Percentiles rank a stretch among this genome's conserved stretches.
Evolutionary conservation across 2,113 vertebrate species (phyloP).

Genomic region (Upupa epops): DNA sequence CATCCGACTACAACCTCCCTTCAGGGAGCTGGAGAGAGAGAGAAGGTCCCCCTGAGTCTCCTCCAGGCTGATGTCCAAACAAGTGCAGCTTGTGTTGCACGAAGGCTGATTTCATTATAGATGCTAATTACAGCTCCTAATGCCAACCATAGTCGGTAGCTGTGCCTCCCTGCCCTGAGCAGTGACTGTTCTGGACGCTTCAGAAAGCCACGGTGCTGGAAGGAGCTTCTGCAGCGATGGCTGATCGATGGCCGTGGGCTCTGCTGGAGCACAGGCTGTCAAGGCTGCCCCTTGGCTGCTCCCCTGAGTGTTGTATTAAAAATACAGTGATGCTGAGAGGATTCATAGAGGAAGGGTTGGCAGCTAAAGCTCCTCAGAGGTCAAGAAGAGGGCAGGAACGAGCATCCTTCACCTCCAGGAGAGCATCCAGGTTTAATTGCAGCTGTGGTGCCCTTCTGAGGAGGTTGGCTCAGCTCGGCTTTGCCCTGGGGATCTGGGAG

Average conservation of each 20-base stretch:
- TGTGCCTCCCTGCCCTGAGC: too few species aligned
- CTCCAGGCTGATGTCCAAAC: too few species aligned
- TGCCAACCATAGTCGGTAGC: not conserved
- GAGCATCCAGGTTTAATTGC: too few species aligned
- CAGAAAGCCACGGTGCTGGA: not conserved
- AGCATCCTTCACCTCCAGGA: not conserved
- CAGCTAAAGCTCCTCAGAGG: not conserved
- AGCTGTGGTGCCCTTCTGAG: too few species aligned
- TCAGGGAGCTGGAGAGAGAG: too few species aligned
- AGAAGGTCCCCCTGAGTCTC: too few species aligned
- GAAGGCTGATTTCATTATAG: not conserved
- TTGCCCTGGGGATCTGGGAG: accelerated
- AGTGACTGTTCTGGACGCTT: too few species aligned
- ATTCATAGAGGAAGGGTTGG: not conserved
- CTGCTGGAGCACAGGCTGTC: not conserved
- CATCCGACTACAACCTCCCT: too few species aligned
- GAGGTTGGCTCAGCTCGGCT: not conserved
- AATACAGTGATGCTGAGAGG: not conserved
- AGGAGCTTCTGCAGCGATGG: not conserved
- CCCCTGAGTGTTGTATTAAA: not conserved
- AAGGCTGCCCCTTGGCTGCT: not conserved
- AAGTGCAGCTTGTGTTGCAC: not conserved
- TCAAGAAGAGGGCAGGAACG: not conserved
- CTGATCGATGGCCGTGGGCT: accelerated
- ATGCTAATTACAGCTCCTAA: not conserved